These are phyloP conservation scores for Exocentrus adspersus DNA, from an alignment of 2,888 invertebrate species.

Conservation along the genomic window DNA sequence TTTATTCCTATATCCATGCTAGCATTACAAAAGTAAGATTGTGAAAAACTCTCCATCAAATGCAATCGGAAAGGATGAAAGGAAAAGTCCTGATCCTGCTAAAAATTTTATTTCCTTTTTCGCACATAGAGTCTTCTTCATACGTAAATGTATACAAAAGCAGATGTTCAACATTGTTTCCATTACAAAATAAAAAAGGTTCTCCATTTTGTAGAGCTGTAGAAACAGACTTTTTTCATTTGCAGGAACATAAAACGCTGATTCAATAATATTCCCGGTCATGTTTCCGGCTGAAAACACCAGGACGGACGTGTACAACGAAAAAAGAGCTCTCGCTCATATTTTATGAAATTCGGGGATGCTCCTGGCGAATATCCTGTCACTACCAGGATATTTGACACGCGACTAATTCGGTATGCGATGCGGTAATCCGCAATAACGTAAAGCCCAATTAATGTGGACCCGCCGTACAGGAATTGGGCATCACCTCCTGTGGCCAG, in stretches of 20 bases:
- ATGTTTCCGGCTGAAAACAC: neutral
- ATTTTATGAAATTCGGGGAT: neutral
- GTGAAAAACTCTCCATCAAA: too few relatives aligned
- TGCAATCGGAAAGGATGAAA: too few relatives aligned
- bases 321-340: neutral
- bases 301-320: neutral
- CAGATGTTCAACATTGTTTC: too few relatives aligned
- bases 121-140: too few relatives aligned
- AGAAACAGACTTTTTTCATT: too few relatives aligned
- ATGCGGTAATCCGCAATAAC: constrained; percentile 21
- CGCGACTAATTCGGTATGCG: constrained; percentile 3
- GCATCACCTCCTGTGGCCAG: neutral
- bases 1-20: constrained; percentile 2
- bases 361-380: constrained; percentile 5
- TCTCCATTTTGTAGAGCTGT: too few relatives aligned
- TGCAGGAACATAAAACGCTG: too few relatives aligned
- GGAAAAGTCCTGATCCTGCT: too few relatives aligned
- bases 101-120: too few relatives aligned
- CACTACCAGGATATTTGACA: constrained; percentile 20
- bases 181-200: too few relatives aligned
- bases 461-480: neutral
- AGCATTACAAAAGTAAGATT: too few relatives aligned
- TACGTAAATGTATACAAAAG: too few relatives aligned
- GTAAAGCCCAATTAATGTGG: constrained; percentile 6
- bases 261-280: neutral